Evolutionary conservation across 2,797 vertebrate species (phyloP).

Genomic region (Microtus obscurus): DNA sequence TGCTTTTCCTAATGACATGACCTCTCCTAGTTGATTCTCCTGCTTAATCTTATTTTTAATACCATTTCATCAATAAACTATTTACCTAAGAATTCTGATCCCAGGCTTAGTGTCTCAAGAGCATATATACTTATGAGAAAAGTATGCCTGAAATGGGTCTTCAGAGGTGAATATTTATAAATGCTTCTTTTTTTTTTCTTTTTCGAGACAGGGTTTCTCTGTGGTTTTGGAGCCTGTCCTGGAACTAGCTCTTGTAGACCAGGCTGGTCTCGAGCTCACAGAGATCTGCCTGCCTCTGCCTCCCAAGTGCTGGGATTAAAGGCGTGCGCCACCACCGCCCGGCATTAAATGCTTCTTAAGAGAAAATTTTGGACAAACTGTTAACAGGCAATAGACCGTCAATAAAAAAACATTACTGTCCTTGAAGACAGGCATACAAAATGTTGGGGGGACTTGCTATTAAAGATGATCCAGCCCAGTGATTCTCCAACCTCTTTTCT

Average conservation of each 20-base stretch:
- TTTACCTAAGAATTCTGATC: background rate
- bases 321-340: too few species aligned
- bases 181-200: background rate
- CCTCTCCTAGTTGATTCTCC: background rate
- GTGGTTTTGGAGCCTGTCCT: too few species aligned
- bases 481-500: background rate
- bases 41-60: background rate
- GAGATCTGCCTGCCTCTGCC: too few species aligned
- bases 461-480: background rate
- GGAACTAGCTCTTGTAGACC: too few species aligned
- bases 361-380: constrained; percentile 6
- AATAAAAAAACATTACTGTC: background rate
- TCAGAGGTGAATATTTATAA: constrained; percentile 11
- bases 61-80: background rate
- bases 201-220: too few species aligned
- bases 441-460: background rate
- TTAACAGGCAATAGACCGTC: constrained; percentile 6
- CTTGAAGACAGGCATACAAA: constrained; percentile 16
- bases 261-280: too few species aligned
- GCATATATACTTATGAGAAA: background rate
- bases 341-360: too few species aligned
- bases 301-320: too few species aligned
- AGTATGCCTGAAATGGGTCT: constrained; percentile 3
- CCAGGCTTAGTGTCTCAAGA: background rate
- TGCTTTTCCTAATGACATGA: background rate